Evolutionary conservation across 2,113 vertebrate genomes (phyloP), one percentile per base, ranked within the genome.

Genomic region (Gadus macrocephalus): DNA sequence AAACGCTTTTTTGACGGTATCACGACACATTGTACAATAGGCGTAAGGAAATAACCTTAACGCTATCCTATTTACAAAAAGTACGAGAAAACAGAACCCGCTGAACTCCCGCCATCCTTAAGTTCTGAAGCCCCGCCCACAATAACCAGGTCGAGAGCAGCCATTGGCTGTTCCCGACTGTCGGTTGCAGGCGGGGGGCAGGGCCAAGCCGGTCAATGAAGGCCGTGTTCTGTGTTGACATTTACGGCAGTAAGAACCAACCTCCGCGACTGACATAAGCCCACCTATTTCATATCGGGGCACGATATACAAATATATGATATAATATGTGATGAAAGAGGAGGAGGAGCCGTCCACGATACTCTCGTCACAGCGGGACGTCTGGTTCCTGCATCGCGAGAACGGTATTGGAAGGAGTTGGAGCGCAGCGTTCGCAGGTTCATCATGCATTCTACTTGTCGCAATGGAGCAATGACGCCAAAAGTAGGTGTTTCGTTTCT

Each of bases 191-290:
- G 42, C 66, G 65, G 60, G 60, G 65, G 87, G 86, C 72, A 84
- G 80, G 66, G 77, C 28, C 16, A 75, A 76, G 68, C 68, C 68
- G 71, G 53, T 84, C 78, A 84, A 83, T 84, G 79, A 83, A 81
- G 73, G 77, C 49, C 66, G 71, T 38, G 63, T 66, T 71, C 61
- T 79, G 59, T 74, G 80, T 79, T 78, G 70, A 85, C 79, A 82
- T 35, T 77, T 42, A 64, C 3, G 74, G 72, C 69, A 68, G 75
- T 55, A 49, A 11, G 38, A 42, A 9, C 42, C 78, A 74, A 68
- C 69, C 66, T 20, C 62, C 55, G 5, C 66, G 74, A 77, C 55
- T 22, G 20, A 28, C 72, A 35, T 9, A 14, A 49, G 77, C 81
- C 76, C 73, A 73, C 67, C 69, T 64, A 35, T 69, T 53, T 60